phyloP scores from a whole-genome alignment of 2,888 invertebrate genomes.

The Ceriagrion tenellum region DNA sequence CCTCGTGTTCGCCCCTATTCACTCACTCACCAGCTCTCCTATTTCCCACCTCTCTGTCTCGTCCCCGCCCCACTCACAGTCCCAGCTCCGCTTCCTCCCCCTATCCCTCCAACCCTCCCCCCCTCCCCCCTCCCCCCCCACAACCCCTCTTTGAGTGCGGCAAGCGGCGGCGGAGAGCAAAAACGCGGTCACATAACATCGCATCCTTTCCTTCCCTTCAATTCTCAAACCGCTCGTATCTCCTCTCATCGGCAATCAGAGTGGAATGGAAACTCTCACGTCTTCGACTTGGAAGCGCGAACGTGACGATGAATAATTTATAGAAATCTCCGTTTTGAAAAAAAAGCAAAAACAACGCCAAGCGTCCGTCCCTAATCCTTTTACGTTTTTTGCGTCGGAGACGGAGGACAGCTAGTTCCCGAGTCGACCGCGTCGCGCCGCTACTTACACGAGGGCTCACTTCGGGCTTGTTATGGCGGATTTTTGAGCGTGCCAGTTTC shows the following conservation, averaged over 20 bases:
- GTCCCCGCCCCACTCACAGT: not conserved
- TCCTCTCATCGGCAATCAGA: constrained; percentile 35
- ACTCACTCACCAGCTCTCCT: too few species aligned
- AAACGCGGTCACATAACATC: not conserved
- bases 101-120: not conserved
- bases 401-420: not conserved
- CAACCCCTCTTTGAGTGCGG: too few species aligned
- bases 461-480: too few species aligned
- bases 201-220: not conserved
- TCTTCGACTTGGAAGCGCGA: constrained; percentile 40
- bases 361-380: not conserved
- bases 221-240: not conserved
- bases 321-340: constrained; percentile 43
- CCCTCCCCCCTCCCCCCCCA: too few species aligned
- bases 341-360: not conserved
- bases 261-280: constrained; percentile 2
- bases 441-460: not conserved
- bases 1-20: too few species aligned
- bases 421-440: not conserved
- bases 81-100: not conserved
- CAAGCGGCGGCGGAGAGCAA: not conserved
- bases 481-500: too few species aligned
- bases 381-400: not conserved
- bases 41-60: too few species aligned
- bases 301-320: constrained; percentile 66